Conservation (phyloP, 1,140 invertebrate species). For the Drosophila ogumai region DNA sequence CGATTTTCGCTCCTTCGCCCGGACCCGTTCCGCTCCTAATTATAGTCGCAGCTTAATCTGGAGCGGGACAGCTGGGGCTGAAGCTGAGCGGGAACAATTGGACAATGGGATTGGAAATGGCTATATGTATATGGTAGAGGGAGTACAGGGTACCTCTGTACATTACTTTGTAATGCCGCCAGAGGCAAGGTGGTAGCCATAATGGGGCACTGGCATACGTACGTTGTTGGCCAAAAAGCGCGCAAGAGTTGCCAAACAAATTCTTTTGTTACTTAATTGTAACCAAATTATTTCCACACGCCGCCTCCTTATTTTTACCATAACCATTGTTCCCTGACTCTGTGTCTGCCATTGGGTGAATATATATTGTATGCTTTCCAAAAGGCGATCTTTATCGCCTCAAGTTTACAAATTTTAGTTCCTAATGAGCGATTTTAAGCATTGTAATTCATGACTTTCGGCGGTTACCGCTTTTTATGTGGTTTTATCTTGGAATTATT, state of each 20-base stretch:
- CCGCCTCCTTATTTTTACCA: conserved; percentile 58
- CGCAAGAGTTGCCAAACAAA: conserved; percentile 81
- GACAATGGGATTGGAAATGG: conserved; percentile 47
- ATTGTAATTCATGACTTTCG: conserved; percentile 67
- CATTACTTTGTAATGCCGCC: conserved; percentile 77
- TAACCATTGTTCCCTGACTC: conserved; percentile 46
- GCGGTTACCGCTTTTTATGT: conserved; percentile 70
- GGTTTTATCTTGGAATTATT: conserved; percentile 51
- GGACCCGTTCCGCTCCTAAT: conserved; percentile 58
- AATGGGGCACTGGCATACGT: conserved; percentile 9
- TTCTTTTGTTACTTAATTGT: conserved; percentile 84
- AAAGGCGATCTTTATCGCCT: conserved; percentile 70
- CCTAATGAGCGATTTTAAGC: conserved; percentile 81
- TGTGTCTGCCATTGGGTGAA: conserved; percentile 26
- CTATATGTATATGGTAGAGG: conserved; percentile 3
- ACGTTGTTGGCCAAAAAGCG: conserved; percentile 74
- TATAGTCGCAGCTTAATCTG: conserved; percentile 79
- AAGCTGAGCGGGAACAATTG: conserved; percentile 60
- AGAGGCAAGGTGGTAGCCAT: conserved; percentile 30
- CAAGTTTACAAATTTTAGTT: conserved; percentile 79
- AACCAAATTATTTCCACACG: conserved; percentile 84
- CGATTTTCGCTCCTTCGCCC: conserved; percentile 15
- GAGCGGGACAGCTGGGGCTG: conserved; percentile 66
- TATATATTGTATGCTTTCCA: conserved; percentile 8
- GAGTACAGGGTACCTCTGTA: conserved; percentile 18